phyloP scores from a whole-genome alignment of 2,888 invertebrate species.

The Idaea biselata region DNA sequence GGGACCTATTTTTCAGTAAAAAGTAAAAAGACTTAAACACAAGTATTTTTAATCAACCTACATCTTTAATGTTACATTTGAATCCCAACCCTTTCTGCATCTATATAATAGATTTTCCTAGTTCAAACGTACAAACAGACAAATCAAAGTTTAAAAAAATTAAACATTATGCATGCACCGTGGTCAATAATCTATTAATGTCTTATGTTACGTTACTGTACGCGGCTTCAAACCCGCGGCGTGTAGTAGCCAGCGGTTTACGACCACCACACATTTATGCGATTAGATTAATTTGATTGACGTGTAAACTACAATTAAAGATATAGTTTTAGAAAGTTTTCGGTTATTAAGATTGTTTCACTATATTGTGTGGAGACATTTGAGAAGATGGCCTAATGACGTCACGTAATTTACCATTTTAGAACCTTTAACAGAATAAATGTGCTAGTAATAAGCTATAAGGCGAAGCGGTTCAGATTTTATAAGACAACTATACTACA shows the following conservation, averaged over 20 bases:
- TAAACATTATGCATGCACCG: slow-evolving; percentile 4
- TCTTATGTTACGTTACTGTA: slow-evolving; percentile 20
- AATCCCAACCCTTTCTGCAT: too few relatives aligned
- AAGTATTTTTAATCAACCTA: too few relatives aligned
- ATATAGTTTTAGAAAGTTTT: slow-evolving; percentile 9
- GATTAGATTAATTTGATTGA: slow-evolving; percentile 16
- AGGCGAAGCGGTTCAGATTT: too few relatives aligned
- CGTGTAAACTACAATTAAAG: slow-evolving; percentile 11
- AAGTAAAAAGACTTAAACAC: too few relatives aligned
- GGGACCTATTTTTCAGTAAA: too few relatives aligned
- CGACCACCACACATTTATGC: slow-evolving; percentile 13
- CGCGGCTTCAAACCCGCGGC: slow-evolving; percentile 16
- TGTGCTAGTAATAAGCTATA: too few relatives aligned
- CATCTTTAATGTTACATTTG: too few relatives aligned
- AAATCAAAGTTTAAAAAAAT: slow-evolving; percentile 9
- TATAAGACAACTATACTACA: too few relatives aligned
- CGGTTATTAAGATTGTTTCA: slow-evolving; percentile 7
- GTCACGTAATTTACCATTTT: neutral
- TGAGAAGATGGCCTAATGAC: neutral
- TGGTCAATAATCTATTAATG: slow-evolving; percentile 29
- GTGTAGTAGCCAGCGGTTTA: slow-evolving; percentile 20
- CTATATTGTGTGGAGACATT: neutral
- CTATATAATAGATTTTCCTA: too few relatives aligned
- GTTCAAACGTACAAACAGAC: neutral
- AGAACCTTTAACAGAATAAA: neutral